Base-by-base conservation (phyloP, 2,888 invertebrate genomes). In the Allygus modestus region DNA sequence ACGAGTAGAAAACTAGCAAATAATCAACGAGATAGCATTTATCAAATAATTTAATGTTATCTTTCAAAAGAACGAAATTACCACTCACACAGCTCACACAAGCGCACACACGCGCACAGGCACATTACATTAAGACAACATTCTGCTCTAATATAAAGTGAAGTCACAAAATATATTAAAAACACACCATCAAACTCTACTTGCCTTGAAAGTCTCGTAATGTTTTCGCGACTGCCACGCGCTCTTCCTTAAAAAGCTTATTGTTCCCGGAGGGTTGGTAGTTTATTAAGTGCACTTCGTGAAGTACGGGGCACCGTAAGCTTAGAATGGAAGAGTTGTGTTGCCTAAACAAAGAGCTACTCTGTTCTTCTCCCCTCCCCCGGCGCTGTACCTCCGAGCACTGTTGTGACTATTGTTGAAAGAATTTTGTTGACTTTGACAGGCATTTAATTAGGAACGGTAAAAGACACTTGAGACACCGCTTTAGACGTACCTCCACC, bases 341-440 rank as follows among this genome's bases (percentile, higher is more conserved):
- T 65, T 28, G 65, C 26, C 28, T 65, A 65, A 65, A 65, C 65
- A 65, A 65, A 65, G 31, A 65, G 65, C 31, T 23, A 23, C 58
- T 12, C 58, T 4, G 51, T n/a, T 2, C n/a, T 51, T n/a, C n/a
- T 51, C 58, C 58, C 58, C 23, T 5, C 58, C 58, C 20, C 26
- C 26, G 4, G 23, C 5, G 23, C 0, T 20, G 26, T 2, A 2
- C 26, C 65, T 15, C 15, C 65, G 17, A 12, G 65, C 31, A 15
- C 28, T 65, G 15, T 58, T 15, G 15, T 1, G 28, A 23, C 58
- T 12, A 65, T 65, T 65, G 65, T 65, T 65, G 26, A 65, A 58
- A 65, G 65, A 65, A 65, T 28, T 65, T 26, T 65, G 65, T 65
- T 65, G 65, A 65, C 65, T 65, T 65, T 65, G 31, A 65, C 28